Conservation (phyloP, 2,113 vertebrate genomes). For the Chaetodon auriga region DNA sequence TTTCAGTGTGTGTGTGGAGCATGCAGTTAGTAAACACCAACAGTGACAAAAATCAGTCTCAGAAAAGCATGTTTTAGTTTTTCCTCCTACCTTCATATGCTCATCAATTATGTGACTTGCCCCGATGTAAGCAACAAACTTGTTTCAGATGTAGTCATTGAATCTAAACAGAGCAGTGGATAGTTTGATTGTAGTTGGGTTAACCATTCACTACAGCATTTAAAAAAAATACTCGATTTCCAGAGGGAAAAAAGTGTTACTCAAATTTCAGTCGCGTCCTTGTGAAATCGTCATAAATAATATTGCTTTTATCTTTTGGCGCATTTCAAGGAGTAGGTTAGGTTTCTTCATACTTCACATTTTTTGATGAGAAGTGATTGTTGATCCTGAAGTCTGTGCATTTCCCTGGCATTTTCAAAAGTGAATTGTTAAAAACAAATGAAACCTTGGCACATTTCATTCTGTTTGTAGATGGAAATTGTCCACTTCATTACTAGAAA, state of each 20-base stretch:
- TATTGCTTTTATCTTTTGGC: not conserved
- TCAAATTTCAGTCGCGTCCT: not conserved
- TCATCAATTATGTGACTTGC: not conserved
- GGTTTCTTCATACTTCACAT: not conserved
- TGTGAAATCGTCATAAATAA: not conserved
- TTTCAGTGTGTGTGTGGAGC: constrained; percentile 21
- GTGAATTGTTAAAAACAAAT: not conserved
- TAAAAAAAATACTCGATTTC: not conserved
- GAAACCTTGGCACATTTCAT: not conserved
- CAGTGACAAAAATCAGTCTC: not conserved
- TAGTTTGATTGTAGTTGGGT: not conserved
- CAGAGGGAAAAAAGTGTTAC: not conserved
- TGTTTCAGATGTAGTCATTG: not conserved
- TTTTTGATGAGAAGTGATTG: not conserved
- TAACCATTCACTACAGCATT: not conserved
- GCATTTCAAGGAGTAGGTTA: not conserved
- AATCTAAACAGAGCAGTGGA: not conserved
- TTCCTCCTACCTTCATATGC: not conserved
- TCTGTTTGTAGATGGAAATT: not conserved
- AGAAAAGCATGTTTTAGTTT: not conserved
- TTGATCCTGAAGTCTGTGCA: not conserved
- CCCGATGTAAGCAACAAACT: not conserved
- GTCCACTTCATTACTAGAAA: not conserved
- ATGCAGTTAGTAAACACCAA: constrained; percentile 22
- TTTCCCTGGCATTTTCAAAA: not conserved